Base-by-base conservation (phyloP, 2,113 vertebrate genomes). In the Aplodontia rufa region DNA sequence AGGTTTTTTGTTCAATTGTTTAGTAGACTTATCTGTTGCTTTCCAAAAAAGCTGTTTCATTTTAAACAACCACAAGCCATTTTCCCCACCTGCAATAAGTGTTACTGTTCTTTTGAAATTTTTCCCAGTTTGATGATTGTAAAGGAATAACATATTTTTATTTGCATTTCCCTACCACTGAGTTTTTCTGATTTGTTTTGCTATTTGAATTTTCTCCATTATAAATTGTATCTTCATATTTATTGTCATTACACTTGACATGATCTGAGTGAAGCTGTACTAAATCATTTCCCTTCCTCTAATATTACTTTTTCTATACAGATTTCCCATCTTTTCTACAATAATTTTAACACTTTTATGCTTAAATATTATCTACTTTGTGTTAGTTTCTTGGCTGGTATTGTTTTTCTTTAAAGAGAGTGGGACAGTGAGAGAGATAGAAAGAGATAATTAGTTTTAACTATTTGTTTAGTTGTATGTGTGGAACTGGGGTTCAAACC, bases 51-150 rank as follows among this genome's bases (percentile, higher is more conserved):
- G 17, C 35, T 72, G 4, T 80, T 95, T 94, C 30, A 72, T 32
- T 85, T 95, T 95, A 55, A 62, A 75, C 40, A 72, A 69, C 47
- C 69, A 79, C 42, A 94, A 95, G 37, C 42, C 82, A 68, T 60
- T 97, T 81, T 95, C 3, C 16, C 89, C 47, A 95, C 78, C 82
- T 95, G 86, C 72, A 96, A 8, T 93, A 91, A 93, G 51, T 90
- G 40, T 88, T 94, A 96, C 51, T 91, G 60, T 42, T 96, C 85
- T 88, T 90, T 93, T 62, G 62, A 95, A 95, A 95, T 58, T 82
- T 92, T 85, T 88, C 91, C 78, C 68, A 88, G 42, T 87, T 60
- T 86, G 68, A 79, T 75, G 32, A 47, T 88, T 94, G 32, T 58
- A 93, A 96, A 94, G 60, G 74, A 91, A 58, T 91, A 87, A 80